Conservation (phyloP, 2,888 invertebrate species). For the Mallateleia sp. region DNA sequence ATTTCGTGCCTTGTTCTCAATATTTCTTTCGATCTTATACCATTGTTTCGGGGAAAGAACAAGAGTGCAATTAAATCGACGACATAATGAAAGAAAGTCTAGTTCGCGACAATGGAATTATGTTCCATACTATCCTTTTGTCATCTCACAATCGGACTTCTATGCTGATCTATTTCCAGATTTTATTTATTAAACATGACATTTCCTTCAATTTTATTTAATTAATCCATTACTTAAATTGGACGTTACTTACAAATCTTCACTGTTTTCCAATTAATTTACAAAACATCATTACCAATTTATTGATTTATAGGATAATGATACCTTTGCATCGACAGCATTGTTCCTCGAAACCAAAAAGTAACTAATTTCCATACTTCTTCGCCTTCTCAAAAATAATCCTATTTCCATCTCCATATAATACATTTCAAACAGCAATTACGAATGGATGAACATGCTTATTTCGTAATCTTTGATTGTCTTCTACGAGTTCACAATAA, state of each 20-base stretch:
- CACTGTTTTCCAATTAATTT: no score
- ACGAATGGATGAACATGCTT: background rate
- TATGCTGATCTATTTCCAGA: background rate
- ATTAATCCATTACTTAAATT: no score
- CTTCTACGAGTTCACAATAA: background rate
- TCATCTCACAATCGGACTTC: background rate
- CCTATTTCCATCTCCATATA: background rate
- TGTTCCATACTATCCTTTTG: no score
- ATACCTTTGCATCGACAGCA: no score
- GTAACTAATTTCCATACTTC: no score
- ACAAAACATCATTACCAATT: no score
- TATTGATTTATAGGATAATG: no score
- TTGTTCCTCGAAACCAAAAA: no score
- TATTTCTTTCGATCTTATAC: conserved; percentile 57
- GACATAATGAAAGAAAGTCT: conserved; percentile 49
- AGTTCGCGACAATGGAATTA: conserved; percentile 48
- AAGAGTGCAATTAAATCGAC: conserved; percentile 58
- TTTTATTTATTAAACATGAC: background rate
- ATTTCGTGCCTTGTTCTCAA: conserved; percentile 59
- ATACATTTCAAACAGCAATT: background rate
- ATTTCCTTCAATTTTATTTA: no score
- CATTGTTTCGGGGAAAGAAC: conserved; percentile 56
- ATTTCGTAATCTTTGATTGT: background rate
- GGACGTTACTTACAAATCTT: no score
- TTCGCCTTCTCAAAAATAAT: no score